Base-by-base conservation (phyloP, 2,888 invertebrate genomes). In the Tromatobia lineatoria region DNA sequence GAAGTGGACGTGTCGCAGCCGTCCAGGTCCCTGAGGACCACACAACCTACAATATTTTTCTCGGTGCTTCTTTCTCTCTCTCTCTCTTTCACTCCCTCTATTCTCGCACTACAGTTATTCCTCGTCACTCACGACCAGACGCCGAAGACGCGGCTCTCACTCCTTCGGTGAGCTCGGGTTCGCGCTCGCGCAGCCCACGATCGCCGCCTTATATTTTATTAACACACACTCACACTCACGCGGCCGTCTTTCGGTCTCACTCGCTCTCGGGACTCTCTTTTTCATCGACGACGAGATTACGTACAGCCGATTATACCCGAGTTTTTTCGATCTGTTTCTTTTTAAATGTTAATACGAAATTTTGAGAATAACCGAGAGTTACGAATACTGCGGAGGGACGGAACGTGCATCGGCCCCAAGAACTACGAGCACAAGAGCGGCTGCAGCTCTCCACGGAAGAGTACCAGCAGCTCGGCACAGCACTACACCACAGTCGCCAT, bases 401-500 rank as follows among this genome's bases (percentile, higher is more conserved):
- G 42, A 66, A 73, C 64, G 73, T 67, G 42, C 64, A 78, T 38
- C 52, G 67, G 67, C 67, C 54, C 45, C 70, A 70, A 67, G 67
- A 74, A 69, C 73, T 69, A 61, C 73, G 67, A 47, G 23, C 50
- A 73, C 74, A 54, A 61, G 59, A 57, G 25, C 71, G 34, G 75
- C 76, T 61, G 38, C 71, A 59, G 66, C 70, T 73, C 70, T 67
- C 50, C 61, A 70, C 57, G 23, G 54, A 78, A 69, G 69, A 84
- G 74, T n/a, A 29, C 7, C 25, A 61, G 29, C 34, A 18, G 38
- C 75, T 64, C 80, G 47, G 83, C 75, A 71, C 80, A 47, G 83
- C 76, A 71, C 82, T 80, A 77, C 66, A 67, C 61, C 64, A 75
- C 69, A 64, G 84, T 84, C 84, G 84, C 84, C 84, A 81, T 84